Conservation (phyloP, 2,797 vertebrate species). For the Anableps anableps region DNA sequence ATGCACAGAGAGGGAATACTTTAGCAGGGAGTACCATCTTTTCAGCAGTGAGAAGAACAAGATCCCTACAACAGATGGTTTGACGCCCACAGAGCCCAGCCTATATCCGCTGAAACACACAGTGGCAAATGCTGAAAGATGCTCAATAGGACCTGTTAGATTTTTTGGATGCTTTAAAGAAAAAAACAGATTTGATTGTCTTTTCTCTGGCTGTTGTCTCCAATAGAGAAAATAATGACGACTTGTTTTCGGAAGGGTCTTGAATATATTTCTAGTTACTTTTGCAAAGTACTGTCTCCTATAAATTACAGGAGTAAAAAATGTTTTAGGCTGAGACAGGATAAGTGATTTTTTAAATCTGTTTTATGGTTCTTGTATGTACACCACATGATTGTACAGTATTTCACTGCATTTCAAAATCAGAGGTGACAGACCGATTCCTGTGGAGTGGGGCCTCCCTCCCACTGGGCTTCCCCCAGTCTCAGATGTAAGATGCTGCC, state of each 20-base stretch:
- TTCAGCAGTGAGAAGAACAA: slow-evolving; percentile 9
- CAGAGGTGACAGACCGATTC: slow-evolving; percentile 66
- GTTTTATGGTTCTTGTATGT: slow-evolving; percentile 2
- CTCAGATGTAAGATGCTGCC: slow-evolving; percentile 33
- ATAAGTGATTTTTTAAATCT: neutral
- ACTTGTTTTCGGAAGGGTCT: neutral
- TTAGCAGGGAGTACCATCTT: neutral
- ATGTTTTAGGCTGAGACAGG: neutral
- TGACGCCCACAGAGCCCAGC: slow-evolving; percentile 14
- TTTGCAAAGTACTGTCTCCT: neutral
- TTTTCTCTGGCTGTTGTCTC: neutral
- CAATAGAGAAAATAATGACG: neutral
- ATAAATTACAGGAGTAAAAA: neutral
- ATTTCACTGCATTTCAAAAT: slow-evolving; percentile 52
- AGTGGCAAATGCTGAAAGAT: neutral
- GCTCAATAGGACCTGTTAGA: neutral
- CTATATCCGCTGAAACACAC: slow-evolving; percentile 10
- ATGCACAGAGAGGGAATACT: neutral
- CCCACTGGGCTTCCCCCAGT: slow-evolving; percentile 44
- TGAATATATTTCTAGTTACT: neutral
- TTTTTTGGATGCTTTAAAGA: neutral
- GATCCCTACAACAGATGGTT: slow-evolving; percentile 23
- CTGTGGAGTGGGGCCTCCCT: slow-evolving; percentile 50
- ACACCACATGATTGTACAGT: neutral
- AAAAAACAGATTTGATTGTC: neutral